Evolutionary conservation across 2,888 invertebrate genomes (phyloP), one percentile per base, ranked within the genome.

Genomic region (Lysandra coridon): DNA sequence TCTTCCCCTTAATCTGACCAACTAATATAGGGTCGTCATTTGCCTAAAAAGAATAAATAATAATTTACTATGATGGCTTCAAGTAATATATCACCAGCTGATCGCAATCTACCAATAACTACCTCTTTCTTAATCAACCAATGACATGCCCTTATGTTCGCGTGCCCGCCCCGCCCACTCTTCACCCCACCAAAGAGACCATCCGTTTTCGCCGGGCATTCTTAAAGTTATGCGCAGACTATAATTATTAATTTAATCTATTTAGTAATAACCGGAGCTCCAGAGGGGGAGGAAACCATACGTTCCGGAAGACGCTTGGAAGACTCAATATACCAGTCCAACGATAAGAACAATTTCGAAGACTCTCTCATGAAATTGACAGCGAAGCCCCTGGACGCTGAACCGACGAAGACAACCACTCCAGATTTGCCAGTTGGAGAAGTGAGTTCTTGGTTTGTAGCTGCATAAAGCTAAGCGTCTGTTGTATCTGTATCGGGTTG

Each of bases 281-380:
- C 85, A 1, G 85, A 84, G 0, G 86, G 85, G 0, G 86, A 85
- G 7, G 81, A 82, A 0, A 78, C 83, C 14, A 81, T 87, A 0
- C 82, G 83, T 5, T 87, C 91, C 2, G 89, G 88, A 0, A 85
- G 92, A 30, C 86, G 91, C 60, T 81, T 92, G 49, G 92, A 92
- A 0, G 89, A 92, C 80, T 88, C 91, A 1, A 84, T 92, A 1
- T 84, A 87, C 49, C 86, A 90, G 23, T 87, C 90, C 0, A 86
- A 89, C 2, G 88, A 88, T n/a, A 85, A 88, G 37, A 86, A 88
- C 79, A 87, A 84, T 57, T 92, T 87, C 78, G 92, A 93, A 80
- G 92, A 91, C 0, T 87, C 88, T 0, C 84, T 93, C 33, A 88
- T 92, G 89, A 90, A 86, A 80, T 86, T 92, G 1, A 92, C 92